Base-by-base conservation (phyloP, 2,797 vertebrate species). In the Glyptemys insculpta region DNA sequence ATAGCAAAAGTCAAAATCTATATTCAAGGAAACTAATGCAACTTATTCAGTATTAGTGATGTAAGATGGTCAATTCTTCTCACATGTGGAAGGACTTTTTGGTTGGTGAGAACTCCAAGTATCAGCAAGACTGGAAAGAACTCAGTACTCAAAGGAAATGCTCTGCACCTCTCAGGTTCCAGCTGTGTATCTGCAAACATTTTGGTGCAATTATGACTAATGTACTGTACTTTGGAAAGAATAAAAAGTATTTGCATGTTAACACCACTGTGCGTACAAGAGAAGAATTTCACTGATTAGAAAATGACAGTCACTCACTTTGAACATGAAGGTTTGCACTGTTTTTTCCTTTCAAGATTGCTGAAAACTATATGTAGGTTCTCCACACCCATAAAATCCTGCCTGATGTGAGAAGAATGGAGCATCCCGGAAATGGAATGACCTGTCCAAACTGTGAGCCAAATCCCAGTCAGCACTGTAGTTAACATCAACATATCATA, bases 381-480 rank as follows among this genome's bases (percentile, higher is more conserved):
- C 94, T 89, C 97, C 95, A 94, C 97, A 95, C 12, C 47, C 50
- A 52, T 44, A 25, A 85, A 90, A 83, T 6, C 93, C 94, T 92
- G 80, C 90, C 97, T 86, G 89, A 50, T 68, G 89, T 78, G 90
- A 81, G 83, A 68, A 92, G 91, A 85, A 59, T 3, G 76, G 76
- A 86, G 21, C 29, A 34, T 82, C 72, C 81, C 34, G 37, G 44
- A 54, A 21, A 1, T 81, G 3, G 50, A 54, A 19, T 0, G 41
- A 84, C 65, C 85, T 81, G 15, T 57, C 89, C 86, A 85, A 41
- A 91, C 1, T 15, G 34, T 29, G 2, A 3, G 79, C 44, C 89
- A 76, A 89, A 19, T 74, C 7, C 49, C 74, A 1, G 16, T 88
- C 96, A 85, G 87, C 88, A 18, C 44, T 87, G 91, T 88, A 87